Percentiles rank a stretch among this genome's conserved stretches.
These are phyloP conservation scores for Narcine bancroftii DNA, from an alignment of 2,113 vertebrate genomes.

Conservation along the genomic window DNA sequence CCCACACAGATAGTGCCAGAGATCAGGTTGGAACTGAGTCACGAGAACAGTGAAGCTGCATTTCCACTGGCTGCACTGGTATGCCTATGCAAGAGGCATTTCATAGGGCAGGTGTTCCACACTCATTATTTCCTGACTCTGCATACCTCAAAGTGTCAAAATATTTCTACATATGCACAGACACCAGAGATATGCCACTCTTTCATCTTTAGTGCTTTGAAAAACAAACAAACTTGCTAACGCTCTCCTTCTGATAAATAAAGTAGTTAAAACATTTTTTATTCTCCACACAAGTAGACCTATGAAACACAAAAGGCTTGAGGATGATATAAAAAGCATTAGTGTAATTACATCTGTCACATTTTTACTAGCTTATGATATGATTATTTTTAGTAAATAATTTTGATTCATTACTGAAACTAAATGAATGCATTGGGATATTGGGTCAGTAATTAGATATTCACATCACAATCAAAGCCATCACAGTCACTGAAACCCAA, in stretches of 20 bases:
- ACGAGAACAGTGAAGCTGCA: too few species aligned
- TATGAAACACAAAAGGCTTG: slow-evolving; percentile 29
- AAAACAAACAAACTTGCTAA: not conserved
- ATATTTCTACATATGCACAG: not conserved
- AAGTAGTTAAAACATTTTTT: slow-evolving; percentile 34
- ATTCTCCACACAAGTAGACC: slow-evolving; percentile 29
- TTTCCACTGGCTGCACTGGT: too few species aligned
- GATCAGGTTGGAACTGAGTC: too few species aligned
- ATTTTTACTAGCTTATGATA: slow-evolving; percentile 31
- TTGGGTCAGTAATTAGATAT: slow-evolving; percentile 1
- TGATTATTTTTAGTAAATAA: slow-evolving; percentile 35
- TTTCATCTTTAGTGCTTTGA: slow-evolving; percentile 22
- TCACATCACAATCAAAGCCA: slow-evolving; percentile 27
- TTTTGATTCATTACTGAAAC: slow-evolving; percentile 34
- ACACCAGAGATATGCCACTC: not conserved
- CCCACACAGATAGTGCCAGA: too few species aligned
- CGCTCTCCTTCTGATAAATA: slow-evolving; percentile 21
- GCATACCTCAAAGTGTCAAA: not conserved
- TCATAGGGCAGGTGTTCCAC: not conserved
- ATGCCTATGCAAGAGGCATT: not conserved
- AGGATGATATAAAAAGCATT: slow-evolving; percentile 31
- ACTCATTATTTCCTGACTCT: not conserved
- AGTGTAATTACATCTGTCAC: slow-evolving; percentile 33
- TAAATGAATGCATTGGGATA: slow-evolving; percentile 29
- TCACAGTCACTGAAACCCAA: slow-evolving; percentile 26